Evolutionary conservation across 2,888 invertebrate species (phyloP), one percentile per base, ranked within the genome.

Genomic region (Entomobrya proxima): DNA sequence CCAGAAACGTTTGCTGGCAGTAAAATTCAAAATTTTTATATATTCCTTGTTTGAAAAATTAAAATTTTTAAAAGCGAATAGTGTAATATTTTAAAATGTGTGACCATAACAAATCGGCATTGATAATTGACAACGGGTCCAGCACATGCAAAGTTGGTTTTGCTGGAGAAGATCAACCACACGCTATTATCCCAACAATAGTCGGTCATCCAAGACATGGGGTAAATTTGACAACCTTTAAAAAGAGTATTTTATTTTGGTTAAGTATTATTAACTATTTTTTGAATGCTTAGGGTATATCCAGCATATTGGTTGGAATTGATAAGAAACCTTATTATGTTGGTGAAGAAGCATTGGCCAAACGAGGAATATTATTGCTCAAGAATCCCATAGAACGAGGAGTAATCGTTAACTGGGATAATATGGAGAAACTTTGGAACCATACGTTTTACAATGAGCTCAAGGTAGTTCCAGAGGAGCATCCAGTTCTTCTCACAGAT

Each of bases 401-500:
- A 86, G 18, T 55, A 0, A 92, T 93, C 90, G 93, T 92, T 89
- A 92, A 93, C 91, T 93, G 93, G 93, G 92, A 93, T 88, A 92
- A 93, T 90, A 93, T 92, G 92, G 92, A 92, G 90, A 91, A 91
- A 79, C 92, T 92, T 90, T 92, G 92, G 92, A 91, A 92, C 87
- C 92, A 92, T 90, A 92, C 92, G 85, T 92, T 92, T 91, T 91
- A 92, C 91, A 92, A 92, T 85, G 92, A 92, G 88, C 91, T 93
- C 55, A 91, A 92, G 82, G 92, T 93, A 32, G 58, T 47, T 18
- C 77, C 77, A 21, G 61, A 77, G 88, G 93, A 92, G 88, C 92
- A 93, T 94, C 96, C 96, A 91, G 96, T 97, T 91, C 94, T 97
- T 91, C 94, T 96, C 91, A 97, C 97, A 89, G 97, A 97, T 93